Conservation (phyloP, 2,888 invertebrate genomes). For the Meta bourneti region DNA sequence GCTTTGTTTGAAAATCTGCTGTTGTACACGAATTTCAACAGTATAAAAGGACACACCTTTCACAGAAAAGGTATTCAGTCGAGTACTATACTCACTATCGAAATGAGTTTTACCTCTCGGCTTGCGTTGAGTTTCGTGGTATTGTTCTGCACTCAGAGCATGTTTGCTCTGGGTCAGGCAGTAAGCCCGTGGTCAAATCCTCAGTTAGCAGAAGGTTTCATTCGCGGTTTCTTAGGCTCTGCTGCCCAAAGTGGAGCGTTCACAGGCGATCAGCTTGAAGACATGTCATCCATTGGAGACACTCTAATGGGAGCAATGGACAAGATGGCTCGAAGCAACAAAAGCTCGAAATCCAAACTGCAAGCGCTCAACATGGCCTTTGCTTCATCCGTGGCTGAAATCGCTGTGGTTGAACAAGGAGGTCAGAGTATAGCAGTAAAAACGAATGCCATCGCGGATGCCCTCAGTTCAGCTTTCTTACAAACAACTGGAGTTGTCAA, state of each 20-base stretch:
- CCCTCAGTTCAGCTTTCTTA: conserved; percentile 5
- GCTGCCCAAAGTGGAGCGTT: background rate
- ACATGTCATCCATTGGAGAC: conserved; percentile 25
- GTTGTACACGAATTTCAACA: background rate
- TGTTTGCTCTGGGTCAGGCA: background rate
- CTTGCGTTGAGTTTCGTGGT: conserved; percentile 9
- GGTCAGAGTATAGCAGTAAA: background rate
- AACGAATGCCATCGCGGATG: conserved; percentile 6
- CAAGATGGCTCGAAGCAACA: background rate
- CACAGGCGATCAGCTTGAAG: background rate
- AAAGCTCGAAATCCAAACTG: conserved; percentile 3
- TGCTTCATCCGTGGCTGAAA: conserved; percentile 40
- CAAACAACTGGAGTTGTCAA: conserved; percentile 16
- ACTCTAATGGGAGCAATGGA: conserved; percentile 18
- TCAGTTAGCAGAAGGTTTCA: conserved; percentile 7
- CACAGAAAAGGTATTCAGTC: background rate
- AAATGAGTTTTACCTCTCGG: conserved; percentile 31
- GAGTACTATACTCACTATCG: background rate
- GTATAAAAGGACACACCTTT: background rate
- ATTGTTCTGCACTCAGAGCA: background rate
- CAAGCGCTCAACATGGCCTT: conserved; percentile 43
- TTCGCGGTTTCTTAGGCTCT: background rate
- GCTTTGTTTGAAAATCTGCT: background rate
- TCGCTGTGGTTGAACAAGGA: conserved; percentile 12
- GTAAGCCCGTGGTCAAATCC: background rate